Evolutionary conservation across 1,140 invertebrate species (phyloP), one percentile per base, ranked within the genome.

Genomic region (Spodoptera frugiperda): DNA sequence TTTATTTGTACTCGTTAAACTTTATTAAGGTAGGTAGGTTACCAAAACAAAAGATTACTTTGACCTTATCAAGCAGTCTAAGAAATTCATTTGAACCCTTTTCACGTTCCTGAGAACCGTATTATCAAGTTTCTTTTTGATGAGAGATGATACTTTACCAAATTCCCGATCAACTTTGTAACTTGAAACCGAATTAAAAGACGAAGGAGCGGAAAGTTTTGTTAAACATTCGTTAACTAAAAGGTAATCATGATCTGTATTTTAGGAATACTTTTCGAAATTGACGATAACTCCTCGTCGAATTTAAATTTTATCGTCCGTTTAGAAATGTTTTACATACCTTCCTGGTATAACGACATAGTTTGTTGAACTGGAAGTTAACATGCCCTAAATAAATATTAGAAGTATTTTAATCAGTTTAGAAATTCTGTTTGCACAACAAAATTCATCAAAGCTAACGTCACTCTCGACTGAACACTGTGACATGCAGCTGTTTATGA

Each of bases 401-500:
- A 6, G 33, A 39, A 39, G 33, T 39, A 39, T 39, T 39, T 39
- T 39, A 39, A 6, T 39, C 33, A 6, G 33, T 39, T 39, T 39
- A 39, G 33, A 39, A 39, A 39, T 12, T 15, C 5, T 46, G 9
- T n/a, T 9, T 14, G 15, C 44, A 49, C 44, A 65, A 65, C 19
- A 65, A 48, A 53, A 68, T 68, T 68, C 46, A 68, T 51, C 48
- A 53, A 51, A 33, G 21, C 65, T 25, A 33, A 15, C 48, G 65
- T 68, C 46, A 51, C 48, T 30, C 25, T 0, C 9, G 21, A 51
- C 6, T 46, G 49, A 6, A 53, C 9, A 51, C 46, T 15, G 33
- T 39, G 33, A 53, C 65, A 33, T 53, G 65, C 65, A 53, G 21
- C 21, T 68, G 65, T 48, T 53, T 53, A 53, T 53, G 65, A 68